Evolutionary conservation across 2,797 vertebrate species (phyloP), one percentile per base, ranked within the genome.

Genomic region (Alosa sapidissima): DNA sequence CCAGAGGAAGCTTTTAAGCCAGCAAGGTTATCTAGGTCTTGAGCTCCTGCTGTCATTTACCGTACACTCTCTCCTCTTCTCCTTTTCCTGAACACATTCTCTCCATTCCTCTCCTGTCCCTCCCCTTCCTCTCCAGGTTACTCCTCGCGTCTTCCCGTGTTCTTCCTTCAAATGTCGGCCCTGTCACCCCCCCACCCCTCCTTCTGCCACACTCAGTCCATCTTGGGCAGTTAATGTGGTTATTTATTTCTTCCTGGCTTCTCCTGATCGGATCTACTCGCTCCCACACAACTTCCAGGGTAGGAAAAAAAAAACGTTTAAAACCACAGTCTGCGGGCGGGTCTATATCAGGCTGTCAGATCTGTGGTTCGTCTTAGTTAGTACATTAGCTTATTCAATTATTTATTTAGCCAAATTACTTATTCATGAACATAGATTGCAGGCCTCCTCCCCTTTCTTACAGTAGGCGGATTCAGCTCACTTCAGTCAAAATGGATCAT

Each of bases 21-120:
- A 89, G 91, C 94, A 96, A 96, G 95, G 95, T 96, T 95, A 96
- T 95, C 95, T 93, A 93, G 91, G 88, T 92, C 91, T 89, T 90
- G 93, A 91, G 91, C 91, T 92, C 90, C 84, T 89, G 87, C 92
- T 93, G 92, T 95, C 94, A 95, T 95, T 94, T 94, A 92, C 89
- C 92, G 89, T 89, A 88, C 48, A 89, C 84, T 62, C 87, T 88
- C 85, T 88, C 86, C 89, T 92, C 89, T 90, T 85, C 91, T 91
- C 86, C 87, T 88, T 75, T 90, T 89, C 86, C 87, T 90, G 90
- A 86, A 84, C 81, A 89, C 91, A 86, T 89, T 92, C 90, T 90
- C 81, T 60, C 51, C 65, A 58, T 72, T 68, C 49, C 78, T 81
- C 24, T 48, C 65, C 82, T 82, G 5, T 72, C 54, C 49, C 81